These are phyloP conservation scores for Epizoanthus fatuus DNA, from an alignment of 92 coral and sea anemone species.

Conservation along the genomic window DNA sequence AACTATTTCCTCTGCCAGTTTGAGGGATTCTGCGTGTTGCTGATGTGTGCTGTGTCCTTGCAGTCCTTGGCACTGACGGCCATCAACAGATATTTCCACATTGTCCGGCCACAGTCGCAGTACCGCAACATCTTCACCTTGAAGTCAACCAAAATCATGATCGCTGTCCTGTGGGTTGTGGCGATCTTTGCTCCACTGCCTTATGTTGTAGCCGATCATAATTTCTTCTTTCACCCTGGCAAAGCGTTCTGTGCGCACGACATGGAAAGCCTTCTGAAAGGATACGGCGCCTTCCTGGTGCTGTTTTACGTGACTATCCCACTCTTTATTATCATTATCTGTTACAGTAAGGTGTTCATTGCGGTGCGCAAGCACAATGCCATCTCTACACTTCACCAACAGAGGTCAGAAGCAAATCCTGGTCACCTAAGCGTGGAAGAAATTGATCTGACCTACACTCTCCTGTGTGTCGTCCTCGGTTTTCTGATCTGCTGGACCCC, in stretches of 20 bases:
- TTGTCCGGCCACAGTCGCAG: conserved; percentile 58
- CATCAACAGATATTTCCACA: conserved; percentile 69
- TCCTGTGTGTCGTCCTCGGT: conserved; percentile 68
- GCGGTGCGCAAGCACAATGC: conserved; percentile 72
- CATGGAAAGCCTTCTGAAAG: conserved; percentile 57
- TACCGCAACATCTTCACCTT: conserved; percentile 68
- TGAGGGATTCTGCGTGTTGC: conserved; percentile 75
- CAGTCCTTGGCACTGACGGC: conserved; percentile 81
- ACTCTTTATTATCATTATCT: conserved; percentile 52
- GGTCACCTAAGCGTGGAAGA: conserved; percentile 68
- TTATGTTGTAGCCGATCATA: conserved; percentile 62
- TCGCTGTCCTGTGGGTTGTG: conserved; percentile 62
- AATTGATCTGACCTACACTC: conserved; percentile 69
- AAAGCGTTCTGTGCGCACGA: conserved; percentile 75
- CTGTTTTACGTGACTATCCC: conserved; percentile 71
- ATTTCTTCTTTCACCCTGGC: conserved; percentile 79
- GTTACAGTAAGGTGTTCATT: conserved; percentile 70
- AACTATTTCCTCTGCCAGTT: conserved; percentile 63
- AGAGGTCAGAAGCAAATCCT: not conserved
- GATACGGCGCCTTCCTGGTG: conserved; percentile 76
- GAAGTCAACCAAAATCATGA: conserved; percentile 61
- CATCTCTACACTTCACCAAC: not conserved
- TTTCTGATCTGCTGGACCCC: conserved; percentile 79
- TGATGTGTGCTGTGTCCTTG: conserved; percentile 69
- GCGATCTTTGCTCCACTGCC: conserved; percentile 81